Percentiles rank a stretch among this genome's conserved stretches.
Evolutionary conservation across 37 sponge, comb jelly and placozoan species (phyloP).

Genomic region (Axinella damicornis): DNA sequence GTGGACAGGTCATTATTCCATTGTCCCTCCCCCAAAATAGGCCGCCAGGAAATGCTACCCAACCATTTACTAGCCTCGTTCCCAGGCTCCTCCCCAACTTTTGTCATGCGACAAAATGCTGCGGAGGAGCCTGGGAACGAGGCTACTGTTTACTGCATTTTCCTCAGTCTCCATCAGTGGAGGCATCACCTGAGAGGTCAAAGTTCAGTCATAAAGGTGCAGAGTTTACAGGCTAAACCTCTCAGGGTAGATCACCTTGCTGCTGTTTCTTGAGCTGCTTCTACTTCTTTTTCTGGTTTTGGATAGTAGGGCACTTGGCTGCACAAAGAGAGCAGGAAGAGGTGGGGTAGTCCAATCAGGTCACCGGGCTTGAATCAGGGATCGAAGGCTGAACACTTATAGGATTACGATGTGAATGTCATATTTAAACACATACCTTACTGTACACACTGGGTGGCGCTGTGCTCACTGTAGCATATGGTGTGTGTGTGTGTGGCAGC

Average conservation of each 20-base stretch:
- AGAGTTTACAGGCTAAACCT: too few species aligned
- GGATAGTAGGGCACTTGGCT: constrained; percentile 34
- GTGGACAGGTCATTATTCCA: constrained; percentile 55
- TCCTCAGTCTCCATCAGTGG: background rate
- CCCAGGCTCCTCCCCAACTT: too few species aligned
- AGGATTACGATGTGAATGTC: too few species aligned
- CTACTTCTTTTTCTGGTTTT: constrained; percentile 93
- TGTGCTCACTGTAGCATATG: constrained; percentile 6
- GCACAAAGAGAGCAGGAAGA: background rate
- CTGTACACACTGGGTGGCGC: background rate
- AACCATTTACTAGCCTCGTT: too few species aligned
- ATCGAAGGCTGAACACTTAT: too few species aligned
- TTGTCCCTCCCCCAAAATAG: background rate
- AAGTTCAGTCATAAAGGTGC: too few species aligned
- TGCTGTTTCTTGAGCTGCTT: constrained; percentile 84
- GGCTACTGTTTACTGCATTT: background rate
- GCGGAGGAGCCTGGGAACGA: too few species aligned
- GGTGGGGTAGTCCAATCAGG: too few species aligned
- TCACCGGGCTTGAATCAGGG: constrained; percentile 67
- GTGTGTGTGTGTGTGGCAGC: too few species aligned
- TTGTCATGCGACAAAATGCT: too few species aligned
- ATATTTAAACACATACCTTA: background rate
- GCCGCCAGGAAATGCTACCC: too few species aligned
- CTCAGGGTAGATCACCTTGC: background rate
- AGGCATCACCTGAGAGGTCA: too few species aligned